Percentiles rank a stretch among this genome's conserved stretches.
These are phyloP conservation scores for Rhogogaster chlorosoma DNA, from an alignment of 2,888 invertebrate species.

Conservation along the genomic window DNA sequence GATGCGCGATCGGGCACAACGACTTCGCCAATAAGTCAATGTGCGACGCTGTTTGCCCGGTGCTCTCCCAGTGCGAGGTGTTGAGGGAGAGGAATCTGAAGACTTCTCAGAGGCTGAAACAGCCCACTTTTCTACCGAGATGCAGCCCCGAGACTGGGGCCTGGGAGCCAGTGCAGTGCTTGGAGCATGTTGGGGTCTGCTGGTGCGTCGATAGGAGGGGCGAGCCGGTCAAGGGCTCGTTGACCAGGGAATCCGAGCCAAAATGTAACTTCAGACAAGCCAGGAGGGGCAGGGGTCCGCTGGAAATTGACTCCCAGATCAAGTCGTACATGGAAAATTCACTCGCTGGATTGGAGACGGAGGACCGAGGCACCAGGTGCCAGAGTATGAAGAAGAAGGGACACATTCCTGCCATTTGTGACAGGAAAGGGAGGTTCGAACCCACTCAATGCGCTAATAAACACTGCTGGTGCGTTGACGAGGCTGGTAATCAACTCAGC, in stretches of 20 bases:
- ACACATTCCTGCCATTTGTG: conserved; percentile 81
- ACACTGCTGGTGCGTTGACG: conserved; percentile 93
- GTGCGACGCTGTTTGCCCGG: conserved; percentile 91
- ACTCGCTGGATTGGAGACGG: conserved; percentile 64
- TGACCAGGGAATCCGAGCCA: conserved; percentile 88
- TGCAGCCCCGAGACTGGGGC: conserved; percentile 87
- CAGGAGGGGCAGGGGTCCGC: conserved; percentile 78
- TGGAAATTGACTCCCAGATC: conserved; percentile 69
- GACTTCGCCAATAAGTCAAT: conserved; percentile 90
- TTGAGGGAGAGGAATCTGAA: conserved; percentile 88
- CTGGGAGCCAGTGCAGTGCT: conserved; percentile 91
- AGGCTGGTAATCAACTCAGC: conserved; percentile 86
- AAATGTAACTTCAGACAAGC: conserved; percentile 91
- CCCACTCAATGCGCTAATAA: conserved; percentile 87
- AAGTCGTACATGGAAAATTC: conserved; percentile 70
- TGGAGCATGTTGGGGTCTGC: conserved; percentile 88
- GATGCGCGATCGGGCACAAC: conserved; percentile 91
- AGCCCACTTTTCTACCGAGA: conserved; percentile 88
- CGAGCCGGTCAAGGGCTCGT: conserved; percentile 89
- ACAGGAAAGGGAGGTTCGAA: conserved; percentile 85
- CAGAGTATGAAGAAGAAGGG: conserved; percentile 79
- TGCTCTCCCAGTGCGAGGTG: conserved; percentile 90
- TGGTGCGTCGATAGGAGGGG: conserved; percentile 93
- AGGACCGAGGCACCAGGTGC: conserved; percentile 79
- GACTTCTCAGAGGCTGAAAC: conserved; percentile 85